Base-by-base conservation (phyloP, 2,888 invertebrate species). In the Amphipyra tragopoginis region DNA sequence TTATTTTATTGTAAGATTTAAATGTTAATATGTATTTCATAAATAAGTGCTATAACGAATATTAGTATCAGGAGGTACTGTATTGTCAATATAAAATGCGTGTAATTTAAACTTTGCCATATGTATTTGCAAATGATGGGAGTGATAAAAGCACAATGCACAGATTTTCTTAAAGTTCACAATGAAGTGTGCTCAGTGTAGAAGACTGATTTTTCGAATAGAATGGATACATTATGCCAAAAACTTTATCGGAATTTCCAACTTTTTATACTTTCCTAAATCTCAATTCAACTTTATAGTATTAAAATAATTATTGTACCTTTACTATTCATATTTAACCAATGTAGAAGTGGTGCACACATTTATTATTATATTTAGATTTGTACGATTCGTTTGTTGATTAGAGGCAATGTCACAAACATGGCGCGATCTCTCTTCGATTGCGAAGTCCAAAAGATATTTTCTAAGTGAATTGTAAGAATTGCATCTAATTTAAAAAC, bases 161-260 rank as follows among this genome's bases (percentile, higher is more conserved):
- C 84, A 68, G 77, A 53, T 74, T 78, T 71, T 64, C 54, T 77
- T 64, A 58, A 64, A 79, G 68, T 72, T 70, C 79, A 77, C 78
- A 73, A 71, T 75, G 66, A 75, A 75, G 86, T 82, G 91, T 89
- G 93, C 93, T 93, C 92, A 91, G 90, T 83, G 85, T 90, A 85
- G 86, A 93, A 94, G 94, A 94, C 94, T 94, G 94, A 93, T 92
- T 92, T 90, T 89, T 88, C 83, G 81, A 86, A 86, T 79, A 79
- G 72, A 72, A 65, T 64, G 77, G 72, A 69, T 67, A 67, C 66
- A 61, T 75, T 73, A 82, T 75, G 87, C 87, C 89, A 87, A 91
- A 87, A 81, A 75, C 57, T 49, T 59, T 70, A 80, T 77, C 75
- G 71, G 77, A 81, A 78, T 71, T 82, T 82, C 80, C 79, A 78